A percentile compares a stretch with the other conserved stretches of the same genome.
Conservation (phyloP, 2,113 vertebrate genomes). For the Gadus macrocephalus region DNA sequence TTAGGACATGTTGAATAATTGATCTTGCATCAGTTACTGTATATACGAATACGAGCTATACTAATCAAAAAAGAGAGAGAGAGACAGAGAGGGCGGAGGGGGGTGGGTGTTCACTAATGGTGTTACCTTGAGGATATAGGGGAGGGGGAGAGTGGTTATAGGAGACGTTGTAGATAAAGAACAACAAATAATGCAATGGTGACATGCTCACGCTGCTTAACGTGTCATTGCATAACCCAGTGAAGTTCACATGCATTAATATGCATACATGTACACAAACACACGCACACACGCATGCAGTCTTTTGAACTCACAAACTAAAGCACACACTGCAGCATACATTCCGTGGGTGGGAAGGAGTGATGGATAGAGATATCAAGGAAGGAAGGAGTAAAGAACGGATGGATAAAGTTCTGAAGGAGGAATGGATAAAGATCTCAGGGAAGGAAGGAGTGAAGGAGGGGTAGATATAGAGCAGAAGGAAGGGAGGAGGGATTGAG, state of each 20-base stretch:
- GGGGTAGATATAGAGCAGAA: neutral
- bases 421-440: neutral
- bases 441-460: neutral
- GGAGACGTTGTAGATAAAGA: neutral
- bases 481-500: neutral
- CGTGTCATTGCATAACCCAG: conserved; percentile 32
- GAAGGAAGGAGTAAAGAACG: neutral
- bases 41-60: neutral
- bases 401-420: neutral
- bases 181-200: neutral
- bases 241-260: neutral
- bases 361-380: neutral
- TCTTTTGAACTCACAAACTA: no score
- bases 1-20: neutral
- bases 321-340: no score
- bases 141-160: neutral
- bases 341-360: neutral
- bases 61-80: neutral
- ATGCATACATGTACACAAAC: neutral
- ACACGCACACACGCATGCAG: neutral
- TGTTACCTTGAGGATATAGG: neutral
- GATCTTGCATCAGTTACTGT: neutral
- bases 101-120: neutral
- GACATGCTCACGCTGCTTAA: neutral
- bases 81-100: neutral